A percentile compares a stretch with the other conserved stretches of the same genome.
Conservation (phyloP, 2,797 vertebrate genomes). For the Amblyraja radiata region DNA sequence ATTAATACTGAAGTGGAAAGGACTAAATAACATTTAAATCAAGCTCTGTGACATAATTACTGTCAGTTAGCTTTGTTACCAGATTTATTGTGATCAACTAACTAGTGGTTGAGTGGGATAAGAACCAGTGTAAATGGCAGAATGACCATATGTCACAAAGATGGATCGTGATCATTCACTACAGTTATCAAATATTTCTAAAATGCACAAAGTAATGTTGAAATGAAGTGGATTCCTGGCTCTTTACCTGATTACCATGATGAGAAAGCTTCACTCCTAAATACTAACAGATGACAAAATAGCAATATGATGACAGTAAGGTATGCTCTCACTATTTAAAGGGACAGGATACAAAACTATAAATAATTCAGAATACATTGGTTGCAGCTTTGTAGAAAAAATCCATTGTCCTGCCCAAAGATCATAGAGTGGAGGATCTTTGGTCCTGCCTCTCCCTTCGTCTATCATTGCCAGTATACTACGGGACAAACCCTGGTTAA, state of each 20-base stretch:
- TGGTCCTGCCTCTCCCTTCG: no score
- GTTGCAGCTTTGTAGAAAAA: neutral
- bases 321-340: neutral
- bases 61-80: neutral
- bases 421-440: no score
- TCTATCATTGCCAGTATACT: no score
- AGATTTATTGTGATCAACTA: neutral
- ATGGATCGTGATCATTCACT: neutral
- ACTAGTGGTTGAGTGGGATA: neutral
- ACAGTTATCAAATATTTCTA: neutral
- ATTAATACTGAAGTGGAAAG: neutral
- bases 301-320: neutral
- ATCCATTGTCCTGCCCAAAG: no score
- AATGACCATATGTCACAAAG: neutral
- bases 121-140: neutral
- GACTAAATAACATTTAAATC: neutral
- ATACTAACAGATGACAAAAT: conserved; percentile 1
- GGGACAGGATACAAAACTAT: neutral
- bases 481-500: no score
- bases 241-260: neutral
- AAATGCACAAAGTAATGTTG: neutral
- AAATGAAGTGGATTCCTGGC: neutral
- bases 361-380: conserved; percentile 3
- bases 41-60: neutral
- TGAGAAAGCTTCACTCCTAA: neutral